A percentile compares a stretch with the other conserved stretches of the same genome.
Evolutionary conservation across 1,140 invertebrate genomes (phyloP).

Genomic region (Cryptotermes secundus): DNA sequence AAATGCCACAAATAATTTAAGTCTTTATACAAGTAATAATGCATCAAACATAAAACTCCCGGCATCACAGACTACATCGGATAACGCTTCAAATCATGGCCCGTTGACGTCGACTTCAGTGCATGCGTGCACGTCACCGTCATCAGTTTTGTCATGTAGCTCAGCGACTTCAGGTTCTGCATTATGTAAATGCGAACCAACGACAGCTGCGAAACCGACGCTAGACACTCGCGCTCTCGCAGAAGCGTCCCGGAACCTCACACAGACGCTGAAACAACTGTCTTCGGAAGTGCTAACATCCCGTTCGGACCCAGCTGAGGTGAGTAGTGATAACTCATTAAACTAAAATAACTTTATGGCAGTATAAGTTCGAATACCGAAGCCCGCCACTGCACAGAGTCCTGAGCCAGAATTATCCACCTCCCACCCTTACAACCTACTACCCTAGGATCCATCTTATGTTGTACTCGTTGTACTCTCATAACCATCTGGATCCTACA

Average conservation of each 20-base stretch:
- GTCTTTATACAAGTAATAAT: no score
- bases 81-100: no score
- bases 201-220: constrained; percentile 46
- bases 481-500: no score
- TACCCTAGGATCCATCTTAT: no score
- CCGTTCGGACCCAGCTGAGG: constrained; percentile 49
- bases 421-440: no score
- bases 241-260: constrained; percentile 87
- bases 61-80: no score
- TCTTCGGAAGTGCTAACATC: constrained; percentile 82
- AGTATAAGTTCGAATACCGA: neutral
- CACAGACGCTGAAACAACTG: constrained; percentile 86
- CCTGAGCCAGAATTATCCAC: no score
- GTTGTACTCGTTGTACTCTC: no score
- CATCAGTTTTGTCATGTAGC: constrained; percentile 28
- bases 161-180: constrained; percentile 32
- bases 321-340: constrained; percentile 16
- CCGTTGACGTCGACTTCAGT: no score
- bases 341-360: neutral
- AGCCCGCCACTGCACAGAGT: no score
- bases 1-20: no score
- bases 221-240: constrained; percentile 75
- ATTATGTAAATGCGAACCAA: constrained; percentile 32
- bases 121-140: constrained; percentile 31
- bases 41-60: no score